Evolutionary conservation across 1,140 invertebrate species (phyloP).

Genomic region (Drosophila jambulina): DNA sequence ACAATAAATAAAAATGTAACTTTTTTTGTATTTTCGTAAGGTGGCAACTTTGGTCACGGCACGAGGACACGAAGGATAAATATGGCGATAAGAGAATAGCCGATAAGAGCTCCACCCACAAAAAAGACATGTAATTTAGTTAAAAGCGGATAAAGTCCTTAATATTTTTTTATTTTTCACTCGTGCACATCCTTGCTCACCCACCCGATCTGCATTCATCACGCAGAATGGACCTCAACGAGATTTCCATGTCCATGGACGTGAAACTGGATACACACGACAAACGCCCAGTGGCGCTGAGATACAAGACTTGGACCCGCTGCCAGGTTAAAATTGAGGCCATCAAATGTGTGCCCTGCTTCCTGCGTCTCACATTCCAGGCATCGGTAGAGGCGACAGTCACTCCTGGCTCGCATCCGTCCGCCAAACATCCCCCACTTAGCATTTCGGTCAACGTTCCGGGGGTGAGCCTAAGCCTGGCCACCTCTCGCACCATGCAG

Average conservation of each 20-base stretch:
- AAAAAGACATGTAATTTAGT: constrained; percentile 39
- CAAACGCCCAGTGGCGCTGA: constrained; percentile 72
- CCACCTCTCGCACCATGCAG: constrained; percentile 79
- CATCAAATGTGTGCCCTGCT: constrained; percentile 84
- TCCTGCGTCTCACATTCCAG: constrained; percentile 73
- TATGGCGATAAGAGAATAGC: constrained; percentile 33
- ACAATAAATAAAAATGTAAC: background rate
- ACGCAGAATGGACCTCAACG: constrained; percentile 75
- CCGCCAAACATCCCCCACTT: constrained; percentile 30
- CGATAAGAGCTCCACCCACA: constrained; percentile 49
- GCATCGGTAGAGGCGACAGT: constrained; percentile 11
- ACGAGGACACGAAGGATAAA: constrained; percentile 43
- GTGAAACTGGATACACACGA: constrained; percentile 83
- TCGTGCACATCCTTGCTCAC: constrained; percentile 33
- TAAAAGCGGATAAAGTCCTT: constrained; percentile 18
- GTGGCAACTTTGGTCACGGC: constrained; percentile 23
- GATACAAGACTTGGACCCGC: constrained; percentile 77
- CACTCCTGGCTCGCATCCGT: constrained; percentile 4
- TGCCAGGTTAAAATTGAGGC: constrained; percentile 84
- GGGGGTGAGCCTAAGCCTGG: constrained; percentile 71
- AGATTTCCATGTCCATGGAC: constrained; percentile 83
- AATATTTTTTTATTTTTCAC: constrained; percentile 60
- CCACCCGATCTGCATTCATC: background rate
- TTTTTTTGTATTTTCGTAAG: background rate
- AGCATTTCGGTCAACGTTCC: constrained; percentile 80